These are phyloP conservation scores for Actias luna DNA, from an alignment of 2,888 invertebrate genomes.

Conservation along the genomic window DNA sequence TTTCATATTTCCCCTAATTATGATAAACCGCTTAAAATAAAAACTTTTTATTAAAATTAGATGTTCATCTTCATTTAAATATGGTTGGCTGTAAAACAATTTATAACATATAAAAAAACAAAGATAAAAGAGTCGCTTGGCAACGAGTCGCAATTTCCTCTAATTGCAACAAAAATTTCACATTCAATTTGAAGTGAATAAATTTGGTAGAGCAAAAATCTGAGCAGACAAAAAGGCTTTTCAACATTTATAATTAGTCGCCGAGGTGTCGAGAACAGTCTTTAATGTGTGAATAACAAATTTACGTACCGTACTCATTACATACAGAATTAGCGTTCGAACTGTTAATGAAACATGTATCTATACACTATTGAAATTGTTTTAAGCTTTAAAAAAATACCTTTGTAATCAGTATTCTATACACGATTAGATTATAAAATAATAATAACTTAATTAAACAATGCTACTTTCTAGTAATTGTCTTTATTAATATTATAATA, in stretches of 20 bases:
- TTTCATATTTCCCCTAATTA: too few species aligned
- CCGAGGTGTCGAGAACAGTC: constrained; percentile 42
- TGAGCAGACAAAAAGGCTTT: constrained; percentile 64
- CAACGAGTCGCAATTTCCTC: constrained; percentile 39
- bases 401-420: too few species aligned
- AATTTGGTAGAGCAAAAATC: constrained; percentile 65
- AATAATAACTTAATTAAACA: too few species aligned
- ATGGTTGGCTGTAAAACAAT: neutral
- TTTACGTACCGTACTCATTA: constrained; percentile 28
- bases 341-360: neutral
- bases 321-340: neutral
- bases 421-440: too few species aligned
- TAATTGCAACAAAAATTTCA: constrained; percentile 50
- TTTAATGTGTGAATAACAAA: constrained; percentile 42
- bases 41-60: neutral
- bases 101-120: constrained; percentile 26
- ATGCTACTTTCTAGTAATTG: too few species aligned
- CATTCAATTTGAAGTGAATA: constrained; percentile 69
- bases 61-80: neutral
- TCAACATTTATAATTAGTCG: constrained; percentile 72
- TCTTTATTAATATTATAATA: too few species aligned
- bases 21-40: neutral
- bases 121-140: constrained; percentile 29
- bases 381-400: too few species aligned
- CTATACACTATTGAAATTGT: too few species aligned